A percentile compares a stretch with the other conserved stretches of the same genome.
phyloP scores from a whole-genome alignment of 2,113 vertebrate genomes.

The Polyodon spathula region DNA sequence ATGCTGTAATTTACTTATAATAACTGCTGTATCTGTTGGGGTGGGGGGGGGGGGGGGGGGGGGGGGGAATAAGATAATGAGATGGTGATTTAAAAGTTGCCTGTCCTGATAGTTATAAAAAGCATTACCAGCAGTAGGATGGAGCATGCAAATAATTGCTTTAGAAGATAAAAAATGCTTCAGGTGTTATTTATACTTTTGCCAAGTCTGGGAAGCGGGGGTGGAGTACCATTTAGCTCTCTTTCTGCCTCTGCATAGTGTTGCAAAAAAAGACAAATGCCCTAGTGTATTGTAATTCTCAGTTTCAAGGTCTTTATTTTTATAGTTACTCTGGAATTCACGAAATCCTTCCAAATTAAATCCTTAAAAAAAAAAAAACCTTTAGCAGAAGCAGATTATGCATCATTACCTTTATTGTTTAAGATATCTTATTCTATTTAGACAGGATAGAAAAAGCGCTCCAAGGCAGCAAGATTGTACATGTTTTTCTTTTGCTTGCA shows the following conservation, averaged over 20 bases:
- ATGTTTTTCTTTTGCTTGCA: too few species aligned
- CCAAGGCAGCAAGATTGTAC: too few species aligned
- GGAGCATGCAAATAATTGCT: neutral
- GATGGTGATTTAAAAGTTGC: constrained; percentile 1
- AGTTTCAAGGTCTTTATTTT: too few species aligned
- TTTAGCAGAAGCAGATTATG: too few species aligned
- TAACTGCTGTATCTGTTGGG: neutral
- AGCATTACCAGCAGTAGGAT: neutral
- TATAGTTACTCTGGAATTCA: too few species aligned
- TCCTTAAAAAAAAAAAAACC: too few species aligned
- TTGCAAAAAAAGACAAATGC: neutral
- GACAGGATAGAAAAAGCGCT: too few species aligned
- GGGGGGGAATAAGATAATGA: neutral
- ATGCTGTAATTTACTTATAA: constrained; percentile 6
- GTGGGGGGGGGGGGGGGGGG: neutral
- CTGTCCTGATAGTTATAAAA: neutral
- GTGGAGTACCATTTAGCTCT: neutral
- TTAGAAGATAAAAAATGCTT: neutral
- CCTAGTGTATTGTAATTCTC: neutral
- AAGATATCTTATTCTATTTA: too few species aligned
- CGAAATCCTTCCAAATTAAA: too few species aligned
- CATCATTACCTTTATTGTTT: too few species aligned
- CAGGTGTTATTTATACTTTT: constrained; percentile 4
- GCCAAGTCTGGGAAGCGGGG: neutral
- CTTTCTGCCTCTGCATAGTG: neutral